Base-by-base conservation (phyloP, 2,888 invertebrate species). In the Priocnemis perturbator region DNA sequence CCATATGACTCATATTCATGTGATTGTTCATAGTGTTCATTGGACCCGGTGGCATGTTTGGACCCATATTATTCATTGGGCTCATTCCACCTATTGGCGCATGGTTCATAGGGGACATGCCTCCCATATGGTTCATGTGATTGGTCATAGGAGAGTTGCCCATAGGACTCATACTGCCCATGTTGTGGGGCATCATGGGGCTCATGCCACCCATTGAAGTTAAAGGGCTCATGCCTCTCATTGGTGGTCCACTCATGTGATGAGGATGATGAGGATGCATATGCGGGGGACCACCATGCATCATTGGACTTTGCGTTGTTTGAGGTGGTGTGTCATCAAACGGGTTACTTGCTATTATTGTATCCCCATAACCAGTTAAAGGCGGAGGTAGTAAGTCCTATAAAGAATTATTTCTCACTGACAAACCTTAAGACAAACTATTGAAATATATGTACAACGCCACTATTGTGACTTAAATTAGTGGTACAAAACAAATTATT, bases 271-370 rank as follows among this genome's bases (percentile, higher is more conserved):
- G 89, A 2, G 88, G 86, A 78, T 89, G 89, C 87, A 90, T 89
- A 69, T 89, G 90, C 0, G 90, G 89, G 14, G 90, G 89, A 9
- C 90, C 90, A 82, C 88, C 91, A 69, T 90, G 90, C 89, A 91
- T 90, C 89, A 91, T 90, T 0, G 90, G 89, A 77, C 90, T 90
- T 66, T 90, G 90, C 77, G 90, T 87, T 77, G 90, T 88, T 57
- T 90, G 90, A 0, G 91, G 90, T 59, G 95, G 96, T 63, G 95
- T 95, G 88, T 98, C 97, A 90, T 98, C 97, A 89, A 98, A 98
- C 48, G 97, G 97, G 90, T 98, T 98, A 74, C 96, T 97, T 67
- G 97, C 97, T 72, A 97, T 94, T 86, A 98, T 96, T 69, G 97
- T 97, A 87, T 97, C 97, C 47, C 97, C 97, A 90, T 96, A 97